A percentile compares a stretch with the other conserved stretches of the same genome.
phyloP scores from a whole-genome alignment of 2,113 vertebrate species.

The Bos indicus region DNA sequence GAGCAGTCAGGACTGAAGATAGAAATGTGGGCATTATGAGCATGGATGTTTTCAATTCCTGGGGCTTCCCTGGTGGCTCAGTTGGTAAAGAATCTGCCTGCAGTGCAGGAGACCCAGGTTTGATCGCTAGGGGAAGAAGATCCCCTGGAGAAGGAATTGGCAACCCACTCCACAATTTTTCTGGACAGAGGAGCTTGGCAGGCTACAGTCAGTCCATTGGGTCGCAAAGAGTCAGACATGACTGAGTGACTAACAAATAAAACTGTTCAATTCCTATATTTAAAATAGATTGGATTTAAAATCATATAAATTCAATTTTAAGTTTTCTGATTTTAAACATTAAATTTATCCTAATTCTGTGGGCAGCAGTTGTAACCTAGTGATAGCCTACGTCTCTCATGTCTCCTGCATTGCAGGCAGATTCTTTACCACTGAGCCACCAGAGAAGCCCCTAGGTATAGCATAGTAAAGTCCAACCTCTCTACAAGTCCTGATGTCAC shows the following conservation, averaged over 20 bases:
- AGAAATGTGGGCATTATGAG: not conserved
- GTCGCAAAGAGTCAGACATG: not conserved
- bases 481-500: not conserved
- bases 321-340: constrained; percentile 4
- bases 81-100: not conserved
- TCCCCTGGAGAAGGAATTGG: not conserved
- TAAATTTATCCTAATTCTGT: not conserved
- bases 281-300: not conserved
- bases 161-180: not conserved
- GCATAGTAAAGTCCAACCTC: not conserved
- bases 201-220: not conserved
- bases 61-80: not conserved
- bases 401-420: not conserved
- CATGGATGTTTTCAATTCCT: not conserved
- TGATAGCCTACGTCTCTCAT: not conserved
- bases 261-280: not conserved
- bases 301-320: not conserved
- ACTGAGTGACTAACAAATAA: not conserved
- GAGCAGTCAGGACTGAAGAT: not conserved
- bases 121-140: not conserved
- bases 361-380: not conserved
- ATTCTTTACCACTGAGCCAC: not conserved
- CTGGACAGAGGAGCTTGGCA: not conserved
- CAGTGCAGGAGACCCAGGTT: not conserved
- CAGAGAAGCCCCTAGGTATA: not conserved